Evolutionary conservation across 2,888 invertebrate species (phyloP).

Genomic region (Netelia inedita): DNA sequence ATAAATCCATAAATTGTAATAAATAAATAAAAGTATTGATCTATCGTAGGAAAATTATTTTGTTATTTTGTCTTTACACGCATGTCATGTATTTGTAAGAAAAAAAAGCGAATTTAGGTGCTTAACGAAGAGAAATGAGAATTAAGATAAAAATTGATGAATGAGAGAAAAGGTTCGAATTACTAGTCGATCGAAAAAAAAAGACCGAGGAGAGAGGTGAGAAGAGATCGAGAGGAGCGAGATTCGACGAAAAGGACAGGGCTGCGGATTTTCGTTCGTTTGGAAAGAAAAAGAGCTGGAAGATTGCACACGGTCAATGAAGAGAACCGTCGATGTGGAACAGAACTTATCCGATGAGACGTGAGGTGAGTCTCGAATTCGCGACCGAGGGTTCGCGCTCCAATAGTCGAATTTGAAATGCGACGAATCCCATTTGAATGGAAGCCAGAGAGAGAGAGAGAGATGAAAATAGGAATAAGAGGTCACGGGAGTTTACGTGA

Average conservation of each 20-base stretch:
- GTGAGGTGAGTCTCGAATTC: slow-evolving; percentile 65
- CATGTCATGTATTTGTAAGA: not conserved
- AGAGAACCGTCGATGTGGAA: slow-evolving; percentile 65
- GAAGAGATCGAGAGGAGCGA: not conserved
- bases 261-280: slow-evolving; percentile 19
- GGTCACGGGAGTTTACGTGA: slow-evolving; percentile 63
- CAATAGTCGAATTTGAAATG: slow-evolving; percentile 63
- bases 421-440: slow-evolving; percentile 68
- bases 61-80: not conserved
- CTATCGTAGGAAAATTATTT: not conserved
- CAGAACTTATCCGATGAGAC: slow-evolving; percentile 68
- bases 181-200: not conserved
- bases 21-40: not conserved
- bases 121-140: not conserved
- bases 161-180: not conserved
- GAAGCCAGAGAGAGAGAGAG: slow-evolving; percentile 22
- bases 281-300: not conserved
- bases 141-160: not conserved
- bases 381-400: slow-evolving; percentile 36
- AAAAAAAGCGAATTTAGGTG: not conserved
- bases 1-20: too few relatives aligned
- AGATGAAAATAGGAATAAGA: not conserved
- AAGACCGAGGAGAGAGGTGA: not conserved
- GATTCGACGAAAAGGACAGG: not conserved
- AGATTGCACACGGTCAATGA: slow-evolving; percentile 14